Base-by-base conservation (phyloP, 1,140 invertebrate species). In the Macrotrachela quadricornifera region DNA sequence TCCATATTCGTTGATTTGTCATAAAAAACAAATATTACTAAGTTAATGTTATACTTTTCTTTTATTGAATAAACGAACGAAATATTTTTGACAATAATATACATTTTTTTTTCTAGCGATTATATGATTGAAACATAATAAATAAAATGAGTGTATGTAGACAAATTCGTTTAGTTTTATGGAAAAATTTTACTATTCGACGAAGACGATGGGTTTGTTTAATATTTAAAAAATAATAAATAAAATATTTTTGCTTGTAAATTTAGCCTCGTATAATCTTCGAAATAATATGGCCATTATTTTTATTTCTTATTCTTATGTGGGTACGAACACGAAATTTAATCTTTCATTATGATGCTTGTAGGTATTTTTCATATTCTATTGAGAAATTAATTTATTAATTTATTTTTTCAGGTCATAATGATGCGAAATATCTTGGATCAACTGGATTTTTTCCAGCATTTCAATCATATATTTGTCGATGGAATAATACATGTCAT, bases 131-230 rank as follows among this genome's bases (percentile, higher is more conserved):
- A 30, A 8, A 30, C 21, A 30, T 4, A 30, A 30, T 4, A 30
- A 30, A 30, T 4, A 2, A 30, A 30, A 30, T 30, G 21, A 8
- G 21, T 30, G 21, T 41, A 30, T 48, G 37, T 13, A 52, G 50
- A 17, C 73, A 73, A 57, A 54, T 73, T 12, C 54, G 59, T 18
- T 70, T 86, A 36, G 65, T 87, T 15, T 72, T 84, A 60, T 86
- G 83, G 83, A 87, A 87, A 67, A 85, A 85, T 62, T 82, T 79
- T 70, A 70, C 78, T 11, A 72, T 85, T 17, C 79, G 83, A 68
- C 78, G 74, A 67, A 72, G 81, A 51, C 80, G 80, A 64, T 78
- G 78, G 42, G 73, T 74, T 59, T 63, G 59, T 59, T 43, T 37
- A 21, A 30, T 10, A 13, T 18, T 39, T 44, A 16, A 17, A 15